A percentile compares a stretch with the other conserved stretches of the same genome.
phyloP scores from a whole-genome alignment of 2,888 invertebrate genomes.

The Endomychus coccineus region DNA sequence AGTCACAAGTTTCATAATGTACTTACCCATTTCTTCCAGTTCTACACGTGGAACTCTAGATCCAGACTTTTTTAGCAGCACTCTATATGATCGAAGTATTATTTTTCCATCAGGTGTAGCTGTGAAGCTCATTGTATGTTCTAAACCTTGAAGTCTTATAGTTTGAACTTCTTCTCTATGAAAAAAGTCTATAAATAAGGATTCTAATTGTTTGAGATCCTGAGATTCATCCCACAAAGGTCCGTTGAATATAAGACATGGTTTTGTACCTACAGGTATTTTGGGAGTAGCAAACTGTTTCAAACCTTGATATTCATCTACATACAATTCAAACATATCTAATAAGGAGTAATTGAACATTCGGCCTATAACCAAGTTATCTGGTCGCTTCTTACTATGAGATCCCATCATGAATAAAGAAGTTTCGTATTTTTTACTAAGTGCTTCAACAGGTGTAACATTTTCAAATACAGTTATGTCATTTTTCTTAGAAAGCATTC shows the following conservation, averaged over 20 bases:
- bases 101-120: conserved; percentile 71
- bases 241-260: conserved; percentile 86
- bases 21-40: conserved; percentile 76
- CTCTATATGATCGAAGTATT: conserved; percentile 70
- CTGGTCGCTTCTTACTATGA: conserved; percentile 90
- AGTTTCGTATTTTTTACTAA: conserved; percentile 76
- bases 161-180: conserved; percentile 73
- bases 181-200: conserved; percentile 87
- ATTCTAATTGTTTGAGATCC: conserved; percentile 77
- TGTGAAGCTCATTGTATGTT: conserved; percentile 88
- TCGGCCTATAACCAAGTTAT: conserved; percentile 84
- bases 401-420: conserved; percentile 86
- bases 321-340: conserved; percentile 94
- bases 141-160: conserved; percentile 85
- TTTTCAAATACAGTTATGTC: conserved; percentile 92
- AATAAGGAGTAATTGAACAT: conserved; percentile 83
- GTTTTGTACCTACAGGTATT: conserved; percentile 66
- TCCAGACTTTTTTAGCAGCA: conserved; percentile 85
- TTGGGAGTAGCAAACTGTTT: conserved; percentile 70
- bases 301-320: conserved; percentile 74
- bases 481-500: conserved; percentile 71
- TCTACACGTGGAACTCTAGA: conserved; percentile 83
- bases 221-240: conserved; percentile 79
- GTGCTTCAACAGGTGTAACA: conserved; percentile 67
- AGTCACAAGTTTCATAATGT: conserved; percentile 3